phyloP scores from a whole-genome alignment of 2,888 invertebrate species.

The Pachydiplax longipennis region DNA sequence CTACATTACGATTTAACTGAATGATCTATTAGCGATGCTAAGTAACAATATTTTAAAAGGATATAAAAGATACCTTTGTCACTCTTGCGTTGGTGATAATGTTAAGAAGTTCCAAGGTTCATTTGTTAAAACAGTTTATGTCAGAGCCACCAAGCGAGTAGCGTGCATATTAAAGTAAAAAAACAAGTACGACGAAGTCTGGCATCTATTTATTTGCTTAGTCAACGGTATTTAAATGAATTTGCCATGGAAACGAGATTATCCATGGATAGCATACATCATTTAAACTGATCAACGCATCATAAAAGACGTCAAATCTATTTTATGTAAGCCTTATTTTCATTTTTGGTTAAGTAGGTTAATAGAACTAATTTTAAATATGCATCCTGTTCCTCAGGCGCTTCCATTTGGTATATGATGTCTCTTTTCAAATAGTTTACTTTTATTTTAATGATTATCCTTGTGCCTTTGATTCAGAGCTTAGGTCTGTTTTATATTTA shows the following conservation, averaged over 20 bases:
- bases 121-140: background rate
- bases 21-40: too few species aligned
- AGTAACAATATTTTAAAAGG: background rate
- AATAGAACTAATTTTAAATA: slow-evolving; percentile 31
- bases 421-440: background rate
- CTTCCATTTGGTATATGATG: background rate
- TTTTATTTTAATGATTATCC: background rate
- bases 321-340: background rate
- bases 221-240: background rate
- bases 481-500: background rate
- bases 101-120: background rate
- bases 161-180: background rate
- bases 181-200: slow-evolving; percentile 8
- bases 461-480: background rate
- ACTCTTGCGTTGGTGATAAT: background rate
- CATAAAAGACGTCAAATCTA: background rate
- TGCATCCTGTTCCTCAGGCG: slow-evolving; percentile 13
- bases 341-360: slow-evolving; percentile 5
- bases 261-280: background rate
- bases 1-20: too few species aligned
- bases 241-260: background rate
- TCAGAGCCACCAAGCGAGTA: slow-evolving; percentile 6
- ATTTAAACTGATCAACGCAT: background rate
- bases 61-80: background rate
- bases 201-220: slow-evolving; percentile 16